Evolutionary conservation across 2,797 vertebrate species (phyloP).

Genomic region (Diplodus puntazzo): DNA sequence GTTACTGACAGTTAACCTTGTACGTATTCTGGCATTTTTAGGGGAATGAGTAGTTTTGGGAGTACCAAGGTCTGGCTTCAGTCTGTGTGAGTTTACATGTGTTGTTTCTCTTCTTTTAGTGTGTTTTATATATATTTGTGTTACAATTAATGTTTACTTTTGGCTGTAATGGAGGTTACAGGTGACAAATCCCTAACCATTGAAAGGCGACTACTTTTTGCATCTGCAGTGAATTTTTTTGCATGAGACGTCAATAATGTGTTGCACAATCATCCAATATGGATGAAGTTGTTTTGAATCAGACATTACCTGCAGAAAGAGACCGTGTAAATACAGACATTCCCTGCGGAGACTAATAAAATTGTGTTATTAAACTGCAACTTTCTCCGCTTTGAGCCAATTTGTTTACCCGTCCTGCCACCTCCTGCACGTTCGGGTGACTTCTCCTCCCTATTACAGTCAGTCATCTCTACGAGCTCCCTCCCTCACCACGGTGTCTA

Average conservation of each 20-base stretch:
- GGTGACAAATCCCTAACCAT: not conserved
- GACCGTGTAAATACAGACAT: not conserved
- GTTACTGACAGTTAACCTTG: too few species aligned
- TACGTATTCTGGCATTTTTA: too few species aligned
- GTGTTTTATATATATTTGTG: too few species aligned
- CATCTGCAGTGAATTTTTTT: too few species aligned
- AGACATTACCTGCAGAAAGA: not conserved
- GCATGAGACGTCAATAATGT: not conserved
- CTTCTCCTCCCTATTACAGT: slow-evolving; percentile 8
- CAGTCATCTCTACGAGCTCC: slow-evolving; percentile 39
- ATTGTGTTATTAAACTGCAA: slow-evolving; percentile 12
- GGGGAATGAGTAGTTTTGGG: too few species aligned
- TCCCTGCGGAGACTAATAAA: slow-evolving; percentile 14
- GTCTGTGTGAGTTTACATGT: too few species aligned
- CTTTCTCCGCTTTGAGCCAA: not conserved
- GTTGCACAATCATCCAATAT: not conserved
- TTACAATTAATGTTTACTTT: too few species aligned
- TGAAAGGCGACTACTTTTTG: not conserved
- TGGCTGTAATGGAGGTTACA: not conserved
- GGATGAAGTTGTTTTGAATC: not conserved
- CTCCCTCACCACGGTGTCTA: not conserved
- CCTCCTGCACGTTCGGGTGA: slow-evolving; percentile 21
- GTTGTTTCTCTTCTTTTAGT: too few species aligned
- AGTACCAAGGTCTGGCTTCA: too few species aligned
- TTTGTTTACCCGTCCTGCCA: slow-evolving; percentile 21